Conservation (phyloP, 2,113 vertebrate genomes). For the Megalops atlanticus region DNA sequence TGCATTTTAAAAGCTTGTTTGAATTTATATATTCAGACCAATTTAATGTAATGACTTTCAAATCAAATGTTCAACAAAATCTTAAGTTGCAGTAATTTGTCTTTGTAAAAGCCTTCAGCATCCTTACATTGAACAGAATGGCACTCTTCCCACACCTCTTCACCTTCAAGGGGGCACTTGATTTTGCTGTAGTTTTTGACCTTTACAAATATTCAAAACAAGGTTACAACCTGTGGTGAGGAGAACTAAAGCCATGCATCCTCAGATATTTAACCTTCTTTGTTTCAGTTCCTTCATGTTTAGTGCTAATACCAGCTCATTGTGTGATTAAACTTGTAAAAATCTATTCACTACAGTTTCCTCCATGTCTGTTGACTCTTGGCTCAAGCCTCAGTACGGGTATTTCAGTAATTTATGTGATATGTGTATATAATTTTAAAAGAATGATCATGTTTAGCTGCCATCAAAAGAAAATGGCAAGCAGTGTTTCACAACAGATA, state of each 20-base stretch:
- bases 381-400: conserved; percentile 7
- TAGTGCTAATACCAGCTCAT: conserved; percentile 15
- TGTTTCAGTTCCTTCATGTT: not conserved
- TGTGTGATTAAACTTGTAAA: conserved; percentile 22
- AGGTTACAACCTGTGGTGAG: not conserved
- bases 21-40: not conserved
- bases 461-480: not conserved
- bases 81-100: not conserved
- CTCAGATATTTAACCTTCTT: not conserved
- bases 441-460: not conserved
- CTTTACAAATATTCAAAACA: conserved; percentile 13
- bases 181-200: not conserved
- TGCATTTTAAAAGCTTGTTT: conserved; percentile 1
- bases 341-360: conserved; percentile 14
- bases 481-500: not conserved
- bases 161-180: not conserved
- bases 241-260: not conserved
- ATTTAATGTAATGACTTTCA: not conserved
- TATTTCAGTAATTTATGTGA: not conserved
- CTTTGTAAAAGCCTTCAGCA: not conserved
- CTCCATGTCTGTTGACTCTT: conserved; percentile 10
- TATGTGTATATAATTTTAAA: not conserved
- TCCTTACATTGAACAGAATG: not conserved
- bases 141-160: not conserved
- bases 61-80: not conserved